phyloP scores from a whole-genome alignment of 2,113 vertebrate genomes.

The Laticauda laticaudata region DNA sequence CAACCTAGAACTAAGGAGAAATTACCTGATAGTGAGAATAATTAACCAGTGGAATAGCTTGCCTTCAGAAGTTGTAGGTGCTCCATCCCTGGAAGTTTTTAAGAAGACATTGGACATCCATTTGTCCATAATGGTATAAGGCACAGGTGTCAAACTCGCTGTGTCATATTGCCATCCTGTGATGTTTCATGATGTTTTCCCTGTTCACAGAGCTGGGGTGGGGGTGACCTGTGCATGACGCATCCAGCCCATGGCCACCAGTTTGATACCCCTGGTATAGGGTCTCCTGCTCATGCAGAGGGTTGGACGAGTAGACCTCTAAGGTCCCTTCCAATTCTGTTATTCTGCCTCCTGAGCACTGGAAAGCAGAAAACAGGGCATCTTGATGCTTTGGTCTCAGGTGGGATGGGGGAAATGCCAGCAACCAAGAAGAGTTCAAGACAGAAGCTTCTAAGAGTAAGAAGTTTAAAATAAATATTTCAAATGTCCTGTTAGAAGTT shows the following conservation, averaged over 20 bases:
- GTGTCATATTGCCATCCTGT: no score
- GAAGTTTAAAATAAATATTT: background rate
- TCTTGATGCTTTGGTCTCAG: background rate
- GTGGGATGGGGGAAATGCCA: background rate
- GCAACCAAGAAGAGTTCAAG: background rate
- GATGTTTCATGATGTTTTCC: fast-evolving
- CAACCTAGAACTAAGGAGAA: background rate
- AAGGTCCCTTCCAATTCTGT: background rate
- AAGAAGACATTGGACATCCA: background rate
- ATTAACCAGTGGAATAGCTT: background rate
- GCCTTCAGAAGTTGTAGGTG: background rate
- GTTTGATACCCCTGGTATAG: no score
- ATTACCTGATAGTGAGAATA: background rate
- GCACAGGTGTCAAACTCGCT: no score
- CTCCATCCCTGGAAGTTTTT: background rate
- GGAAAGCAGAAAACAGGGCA: background rate
- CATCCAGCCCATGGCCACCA: no score
- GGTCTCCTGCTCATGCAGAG: no score
- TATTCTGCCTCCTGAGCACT: background rate
- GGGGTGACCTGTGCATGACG: no score
- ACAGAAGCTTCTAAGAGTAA: background rate
- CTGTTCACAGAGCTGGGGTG: no score
- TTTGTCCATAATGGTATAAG: background rate
- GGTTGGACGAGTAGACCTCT: background rate
- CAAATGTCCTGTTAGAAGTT: background rate